phyloP scores from a whole-genome alignment of 2,113 vertebrate species.

The Megalops atlanticus region DNA sequence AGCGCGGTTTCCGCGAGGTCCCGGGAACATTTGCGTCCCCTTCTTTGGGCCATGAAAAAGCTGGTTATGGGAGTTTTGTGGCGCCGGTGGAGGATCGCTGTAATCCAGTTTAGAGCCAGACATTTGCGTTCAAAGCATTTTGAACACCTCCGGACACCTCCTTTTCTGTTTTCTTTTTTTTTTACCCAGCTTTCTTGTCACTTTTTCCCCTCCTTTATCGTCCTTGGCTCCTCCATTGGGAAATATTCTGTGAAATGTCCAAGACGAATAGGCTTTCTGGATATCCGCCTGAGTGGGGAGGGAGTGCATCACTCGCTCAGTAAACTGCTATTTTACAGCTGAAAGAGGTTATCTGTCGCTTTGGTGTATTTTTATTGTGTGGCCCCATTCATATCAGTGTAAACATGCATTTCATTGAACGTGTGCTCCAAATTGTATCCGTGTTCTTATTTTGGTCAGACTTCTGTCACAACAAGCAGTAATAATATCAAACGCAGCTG shows the following conservation, averaged over 20 bases:
- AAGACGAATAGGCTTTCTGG: slow-evolving; percentile 30
- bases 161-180: slow-evolving; percentile 5
- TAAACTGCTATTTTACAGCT: neutral
- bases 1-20: slow-evolving; percentile 19
- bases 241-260: slow-evolving; percentile 36
- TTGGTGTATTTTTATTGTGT: no score
- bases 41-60: slow-evolving; percentile 23
- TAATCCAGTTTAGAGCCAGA: slow-evolving; percentile 30
- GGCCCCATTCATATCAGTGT: no score
- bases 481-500: no score
- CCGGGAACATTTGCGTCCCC: slow-evolving; percentile 16
- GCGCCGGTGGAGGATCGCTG: slow-evolving; percentile 2
- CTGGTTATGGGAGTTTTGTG: slow-evolving; percentile 20
- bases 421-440: no score
- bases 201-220: neutral
- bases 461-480: neutral
- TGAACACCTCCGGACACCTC: neutral
- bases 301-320: slow-evolving; percentile 33
- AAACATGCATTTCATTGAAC: no score
- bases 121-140: slow-evolving; percentile 18
- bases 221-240: slow-evolving; percentile 21
- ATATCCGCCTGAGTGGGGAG: slow-evolving; percentile 8
- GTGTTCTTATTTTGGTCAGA: no score
- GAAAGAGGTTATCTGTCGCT: neutral
- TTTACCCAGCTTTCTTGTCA: neutral